phyloP scores from a whole-genome alignment of 1,140 invertebrate species.

The Temnothorax longispinosus region DNA sequence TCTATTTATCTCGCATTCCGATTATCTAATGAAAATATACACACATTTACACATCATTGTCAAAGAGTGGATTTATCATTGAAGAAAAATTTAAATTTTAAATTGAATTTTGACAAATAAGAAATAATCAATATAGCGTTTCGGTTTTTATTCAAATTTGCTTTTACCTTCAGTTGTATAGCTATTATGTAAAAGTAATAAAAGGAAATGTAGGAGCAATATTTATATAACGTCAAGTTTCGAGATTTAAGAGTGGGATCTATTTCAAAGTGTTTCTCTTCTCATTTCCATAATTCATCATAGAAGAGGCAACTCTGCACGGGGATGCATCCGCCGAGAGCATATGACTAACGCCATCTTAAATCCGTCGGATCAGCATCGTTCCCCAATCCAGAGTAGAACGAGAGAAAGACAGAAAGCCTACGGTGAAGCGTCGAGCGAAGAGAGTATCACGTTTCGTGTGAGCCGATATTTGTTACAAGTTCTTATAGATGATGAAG shows the following conservation, averaged over 20 bases:
- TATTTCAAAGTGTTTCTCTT: not conserved
- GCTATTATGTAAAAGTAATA: not conserved
- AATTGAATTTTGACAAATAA: not conserved
- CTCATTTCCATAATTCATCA: slow-evolving; percentile 37
- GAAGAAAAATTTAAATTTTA: not conserved
- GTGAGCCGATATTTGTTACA: slow-evolving; percentile 76
- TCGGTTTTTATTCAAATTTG: not conserved
- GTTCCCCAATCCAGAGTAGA: slow-evolving; percentile 32
- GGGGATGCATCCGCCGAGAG: not conserved
- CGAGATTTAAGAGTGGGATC: not conserved
- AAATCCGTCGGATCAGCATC: slow-evolving; percentile 58
- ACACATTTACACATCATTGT: not conserved
- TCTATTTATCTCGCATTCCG: not conserved
- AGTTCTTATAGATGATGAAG: slow-evolving; percentile 74
- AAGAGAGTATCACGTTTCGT: slow-evolving; percentile 74
- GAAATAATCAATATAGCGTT: not conserved
- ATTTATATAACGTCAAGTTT: not conserved
- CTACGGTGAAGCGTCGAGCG: slow-evolving; percentile 62
- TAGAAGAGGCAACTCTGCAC: slow-evolving; percentile 8
- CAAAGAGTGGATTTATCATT: not conserved
- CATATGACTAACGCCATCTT: slow-evolving; percentile 46
- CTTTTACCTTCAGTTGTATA: not conserved
- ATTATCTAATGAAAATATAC: not conserved
- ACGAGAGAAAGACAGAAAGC: slow-evolving; percentile 54
- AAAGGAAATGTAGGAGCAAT: not conserved